Base-by-base conservation (phyloP, 2,888 invertebrate species). In the Limnephilus lunatus region DNA sequence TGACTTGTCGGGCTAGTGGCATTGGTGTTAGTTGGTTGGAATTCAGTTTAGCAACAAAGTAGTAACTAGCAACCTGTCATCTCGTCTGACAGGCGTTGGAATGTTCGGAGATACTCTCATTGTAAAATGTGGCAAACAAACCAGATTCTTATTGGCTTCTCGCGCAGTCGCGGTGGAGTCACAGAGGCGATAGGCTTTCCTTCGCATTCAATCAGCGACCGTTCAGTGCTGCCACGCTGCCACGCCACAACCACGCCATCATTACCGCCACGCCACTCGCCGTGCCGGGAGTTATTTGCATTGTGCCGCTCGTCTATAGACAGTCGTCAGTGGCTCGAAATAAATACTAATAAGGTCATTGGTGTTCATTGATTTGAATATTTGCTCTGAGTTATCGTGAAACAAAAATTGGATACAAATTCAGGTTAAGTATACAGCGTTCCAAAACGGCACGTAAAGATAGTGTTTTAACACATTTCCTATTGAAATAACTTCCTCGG, bases 51-150 rank as follows among this genome's bases (percentile, higher is more conserved):
- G 88, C 68, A 68, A 68, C n/a, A 68, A 53, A 9, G 25, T 68
- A 68, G 68, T n/a, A 68, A 68, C 68, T 68, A 68, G 25, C n/a
- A 85, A 85, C 85, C 88, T 88, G 88, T 88, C 88, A 88, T 88
- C 53, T 53, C 68, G 88, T 88, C 88, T 31, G 68, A 88, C 87
- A 53, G 87, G 53, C 88, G 88, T 32, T 68, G 88, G 88, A 88
- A 88, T 88, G 88, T 88, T 88, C 31, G 53, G 53, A 88, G 68
- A 88, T 88, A 68, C 88, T 44, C 44, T 89, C 80, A 89, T 89
- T 80, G 88, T 89, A 35, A 35, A 89, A 81, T 89, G 88, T 35
- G 68, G 88, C 88, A 89, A 89, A 81, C 88, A 89, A 89, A 89
- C 88, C 68, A 80, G 88, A 89, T 89, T 89, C 88, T 89, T 87